Base-by-base conservation (phyloP, 2,888 invertebrate genomes). In the Gibbula magus region DNA sequence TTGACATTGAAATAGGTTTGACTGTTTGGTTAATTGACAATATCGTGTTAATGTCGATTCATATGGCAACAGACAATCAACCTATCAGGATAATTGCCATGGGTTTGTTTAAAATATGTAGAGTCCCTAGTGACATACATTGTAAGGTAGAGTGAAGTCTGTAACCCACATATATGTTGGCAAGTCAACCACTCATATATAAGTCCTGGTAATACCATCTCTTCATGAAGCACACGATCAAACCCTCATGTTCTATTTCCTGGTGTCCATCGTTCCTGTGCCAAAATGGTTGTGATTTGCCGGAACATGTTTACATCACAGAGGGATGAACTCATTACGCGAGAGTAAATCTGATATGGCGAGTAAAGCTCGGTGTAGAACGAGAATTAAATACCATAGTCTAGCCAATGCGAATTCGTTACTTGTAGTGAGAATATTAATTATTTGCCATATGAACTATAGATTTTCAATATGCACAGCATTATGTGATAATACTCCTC, bases 311-410 rank as follows among this genome's bases (percentile, higher is more conserved):
- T 70, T 70, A 35, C 70, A 39, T 70, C 70, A 70, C 70, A 70
- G 61, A 32, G n/a, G 70, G 70, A 70, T 70, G 70, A 70, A 70
- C 35, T 70, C 70, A 70, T 70, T 70, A 70, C 70, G 70, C 70
- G 32, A 16, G 70, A 20, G 70, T 32, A 70, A 70, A 70, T 70
- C 70, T 16, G 70, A 70, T 70, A 70, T 32, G 35, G 32, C 20
- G 32, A 39, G 35, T 32, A 70, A 35, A 32, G 70, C 39, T 20
- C 35, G n/a, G 39, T 10, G 70, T 39, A 35, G 39, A 70, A 10
- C 16, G 20, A 39, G 70, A 70, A 70, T 70, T 70, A 70, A 39
- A 35, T 18, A 35, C n/a, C 39, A 25, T 8, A 35, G 70, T 70
- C 70, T 70, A 35, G 70, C 39, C 70, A 20, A 32, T 35, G 18